Evolutionary conservation across 2,113 vertebrate species (phyloP).

Genomic region (Taxidea taxus): DNA sequence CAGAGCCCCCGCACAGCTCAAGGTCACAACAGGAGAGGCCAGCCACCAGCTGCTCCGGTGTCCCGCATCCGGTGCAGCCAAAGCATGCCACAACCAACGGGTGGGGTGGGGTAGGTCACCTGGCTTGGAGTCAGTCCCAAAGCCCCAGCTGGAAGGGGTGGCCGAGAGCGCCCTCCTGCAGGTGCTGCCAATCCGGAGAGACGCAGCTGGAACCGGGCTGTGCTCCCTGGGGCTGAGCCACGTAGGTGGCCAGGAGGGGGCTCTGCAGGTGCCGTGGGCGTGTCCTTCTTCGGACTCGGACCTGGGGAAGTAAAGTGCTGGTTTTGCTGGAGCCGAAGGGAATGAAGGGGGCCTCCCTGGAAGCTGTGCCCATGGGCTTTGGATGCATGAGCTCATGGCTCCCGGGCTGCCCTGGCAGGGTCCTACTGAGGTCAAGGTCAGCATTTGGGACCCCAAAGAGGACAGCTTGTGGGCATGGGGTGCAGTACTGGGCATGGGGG

Average conservation of each 20-base stretch:
- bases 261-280: fast-evolving
- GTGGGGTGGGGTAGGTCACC: neutral
- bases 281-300: no score
- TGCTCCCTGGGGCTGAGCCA: no score
- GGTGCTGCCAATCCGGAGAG: fast-evolving
- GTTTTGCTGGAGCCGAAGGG: neutral
- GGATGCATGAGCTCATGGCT: neutral
- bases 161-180: fast-evolving
- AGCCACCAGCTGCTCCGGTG: neutral
- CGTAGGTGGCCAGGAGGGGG: fast-evolving
- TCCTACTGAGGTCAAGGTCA: neutral
- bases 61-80: neutral
- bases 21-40: no score
- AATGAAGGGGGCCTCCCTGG: neutral
- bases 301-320: neutral
- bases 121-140: neutral
- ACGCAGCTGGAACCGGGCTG: fast-evolving
- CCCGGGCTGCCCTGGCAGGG: neutral
- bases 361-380: neutral
- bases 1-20: neutral
- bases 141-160: neutral
- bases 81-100: fast-evolving
- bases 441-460: no score
- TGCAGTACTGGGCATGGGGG: neutral
- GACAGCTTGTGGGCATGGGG: neutral